These are phyloP conservation scores for Dinocampus coccinellae DNA, from an alignment of 2,888 invertebrate genomes.

Conservation along the genomic window DNA sequence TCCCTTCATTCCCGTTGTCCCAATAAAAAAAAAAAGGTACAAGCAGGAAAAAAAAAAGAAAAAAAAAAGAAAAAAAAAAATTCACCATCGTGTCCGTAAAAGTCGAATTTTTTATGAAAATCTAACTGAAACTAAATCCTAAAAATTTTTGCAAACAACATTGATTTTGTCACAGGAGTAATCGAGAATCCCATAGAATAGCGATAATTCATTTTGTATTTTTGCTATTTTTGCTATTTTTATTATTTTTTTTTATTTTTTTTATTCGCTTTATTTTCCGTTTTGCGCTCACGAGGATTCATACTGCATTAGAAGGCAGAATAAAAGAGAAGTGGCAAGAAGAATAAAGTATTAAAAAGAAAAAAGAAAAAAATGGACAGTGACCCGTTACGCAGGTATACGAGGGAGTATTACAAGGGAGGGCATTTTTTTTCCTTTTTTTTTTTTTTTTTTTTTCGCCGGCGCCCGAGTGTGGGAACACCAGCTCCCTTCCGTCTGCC, in stretches of 20 bases:
- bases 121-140: not conserved
- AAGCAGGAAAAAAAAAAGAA: not conserved
- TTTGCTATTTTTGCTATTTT: no score
- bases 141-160: conserved; percentile 4
- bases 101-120: not conserved
- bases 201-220: conserved; percentile 17
- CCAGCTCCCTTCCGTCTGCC: conserved; percentile 26
- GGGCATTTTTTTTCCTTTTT: conserved; percentile 26
- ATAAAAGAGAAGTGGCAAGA: not conserved
- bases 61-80: not conserved
- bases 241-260: no score
- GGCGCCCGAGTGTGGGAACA: conserved; percentile 39
- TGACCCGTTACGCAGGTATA: conserved; percentile 41
- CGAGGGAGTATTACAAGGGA: conserved; percentile 31
- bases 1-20: not conserved
- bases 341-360: conserved; percentile 4
- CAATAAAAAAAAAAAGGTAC: not conserved
- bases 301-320: not conserved
- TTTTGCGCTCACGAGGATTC: not conserved
- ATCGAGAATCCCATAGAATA: not conserved
- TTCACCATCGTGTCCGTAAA: not conserved
- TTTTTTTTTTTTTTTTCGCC: conserved; percentile 32
- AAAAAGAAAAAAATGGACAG: conserved; percentile 31
- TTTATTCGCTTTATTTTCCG: not conserved
- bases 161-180: not conserved